Percentiles rank a stretch among this genome's conserved stretches.
Evolutionary conservation across 2,797 vertebrate species (phyloP).

Genomic region (Buphagus erythrorhynchus): DNA sequence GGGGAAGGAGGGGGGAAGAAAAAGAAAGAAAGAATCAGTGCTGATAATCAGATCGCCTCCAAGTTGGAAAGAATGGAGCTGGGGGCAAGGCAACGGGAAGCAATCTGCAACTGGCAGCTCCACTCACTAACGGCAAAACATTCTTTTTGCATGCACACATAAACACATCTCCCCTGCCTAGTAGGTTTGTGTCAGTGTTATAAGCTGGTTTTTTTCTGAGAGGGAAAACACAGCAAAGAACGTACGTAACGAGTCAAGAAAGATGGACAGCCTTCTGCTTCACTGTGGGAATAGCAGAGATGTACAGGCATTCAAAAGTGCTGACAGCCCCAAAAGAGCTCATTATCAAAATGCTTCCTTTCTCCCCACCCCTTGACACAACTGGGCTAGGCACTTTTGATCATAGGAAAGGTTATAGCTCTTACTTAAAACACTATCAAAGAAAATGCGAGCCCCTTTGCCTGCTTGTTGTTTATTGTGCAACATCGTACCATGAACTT

Average conservation of each 20-base stretch:
- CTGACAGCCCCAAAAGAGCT: conserved; percentile 16
- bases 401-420: conserved; percentile 19
- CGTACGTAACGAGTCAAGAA: rapidly evolving
- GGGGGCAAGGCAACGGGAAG: conserved; percentile 35
- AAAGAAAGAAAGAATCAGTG: conserved; percentile 50
- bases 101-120: conserved; percentile 40
- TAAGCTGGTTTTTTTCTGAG: background rate
- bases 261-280: background rate
- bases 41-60: conserved; percentile 70
- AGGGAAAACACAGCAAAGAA: background rate
- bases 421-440: background rate
- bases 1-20: background rate
- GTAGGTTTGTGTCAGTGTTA: background rate
- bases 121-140: conserved; percentile 44
- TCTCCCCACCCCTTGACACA: conserved; percentile 5
- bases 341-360: conserved; percentile 53
- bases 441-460: background rate
- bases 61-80: conserved; percentile 60
- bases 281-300: background rate
- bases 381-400: background rate
- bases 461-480: background rate
- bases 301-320: conserved; percentile 16
- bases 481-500: background rate
- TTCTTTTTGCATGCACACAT: conserved; percentile 45
- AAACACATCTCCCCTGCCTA: conserved; percentile 21